These are phyloP conservation scores for Toxonevra muliebris DNA, from an alignment of 2,888 invertebrate genomes.

Conservation along the genomic window DNA sequence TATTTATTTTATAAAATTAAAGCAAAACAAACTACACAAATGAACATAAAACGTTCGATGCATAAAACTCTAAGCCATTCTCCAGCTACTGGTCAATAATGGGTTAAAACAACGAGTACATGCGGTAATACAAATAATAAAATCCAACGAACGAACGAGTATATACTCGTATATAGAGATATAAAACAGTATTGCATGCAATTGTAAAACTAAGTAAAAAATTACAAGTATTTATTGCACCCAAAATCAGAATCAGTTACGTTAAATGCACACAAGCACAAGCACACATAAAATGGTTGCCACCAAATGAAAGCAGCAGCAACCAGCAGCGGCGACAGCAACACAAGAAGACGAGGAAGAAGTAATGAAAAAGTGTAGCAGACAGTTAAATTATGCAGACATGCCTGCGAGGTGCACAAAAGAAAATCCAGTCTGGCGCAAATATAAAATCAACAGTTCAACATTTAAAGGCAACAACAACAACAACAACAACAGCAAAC, in stretches of 20 bases:
- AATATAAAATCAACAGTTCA: conserved; percentile 19
- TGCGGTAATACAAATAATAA: neutral
- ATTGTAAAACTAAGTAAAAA: too few species aligned
- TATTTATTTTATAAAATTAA: too few species aligned
- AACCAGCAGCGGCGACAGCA: conserved; percentile 10
- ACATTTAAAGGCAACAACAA: conserved; percentile 18
- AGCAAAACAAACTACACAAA: too few species aligned
- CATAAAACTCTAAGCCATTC: too few species aligned
- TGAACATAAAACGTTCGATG: too few species aligned
- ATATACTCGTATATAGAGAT: too few species aligned
- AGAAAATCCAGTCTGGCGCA: conserved; percentile 37
- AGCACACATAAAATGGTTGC: neutral
- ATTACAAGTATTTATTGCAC: too few species aligned
- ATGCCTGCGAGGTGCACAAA: conserved; percentile 38
- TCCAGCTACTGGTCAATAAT: too few species aligned
- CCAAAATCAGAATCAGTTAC: neutral
- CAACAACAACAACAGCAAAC: conserved; percentile 29
- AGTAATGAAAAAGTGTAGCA: conserved; percentile 32
- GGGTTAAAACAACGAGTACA: too few species aligned
- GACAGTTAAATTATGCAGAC: conserved; percentile 47
- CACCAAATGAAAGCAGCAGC: conserved; percentile 11
- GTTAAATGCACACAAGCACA: conserved; percentile 3
- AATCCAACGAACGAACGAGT: neutral
- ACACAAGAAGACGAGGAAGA: conserved; percentile 32
- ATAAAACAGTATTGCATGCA: too few species aligned